Conservation (phyloP, 1,140 invertebrate species). For the Apis dorsata region DNA sequence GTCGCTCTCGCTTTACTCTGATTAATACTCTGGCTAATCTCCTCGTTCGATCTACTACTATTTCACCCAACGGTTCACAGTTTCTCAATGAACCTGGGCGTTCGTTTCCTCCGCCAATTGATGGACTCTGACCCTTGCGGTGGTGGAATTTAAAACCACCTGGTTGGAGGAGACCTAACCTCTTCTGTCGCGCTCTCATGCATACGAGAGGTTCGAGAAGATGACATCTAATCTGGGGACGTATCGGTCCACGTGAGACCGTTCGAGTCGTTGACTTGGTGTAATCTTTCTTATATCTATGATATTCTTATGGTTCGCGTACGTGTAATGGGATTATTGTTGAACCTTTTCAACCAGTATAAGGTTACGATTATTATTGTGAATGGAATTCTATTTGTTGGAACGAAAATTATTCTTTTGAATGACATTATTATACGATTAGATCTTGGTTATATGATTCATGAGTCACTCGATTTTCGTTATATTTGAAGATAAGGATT, state of each 20-base stretch:
- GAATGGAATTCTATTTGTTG: too few relatives aligned
- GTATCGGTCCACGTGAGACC: constrained; percentile 28
- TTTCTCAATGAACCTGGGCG: constrained; percentile 30
- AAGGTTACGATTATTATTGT: too few relatives aligned
- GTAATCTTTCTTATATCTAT: constrained; percentile 44
- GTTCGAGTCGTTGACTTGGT: constrained; percentile 24
- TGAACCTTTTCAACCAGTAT: background rate
- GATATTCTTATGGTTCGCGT: constrained; percentile 1
- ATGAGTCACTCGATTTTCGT: too few relatives aligned
- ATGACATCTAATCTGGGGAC: constrained; percentile 45
- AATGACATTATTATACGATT: too few relatives aligned
- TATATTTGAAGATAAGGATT: too few relatives aligned
- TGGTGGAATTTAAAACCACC: constrained; percentile 48
- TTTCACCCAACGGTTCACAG: constrained; percentile 5
- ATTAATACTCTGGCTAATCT: constrained; percentile 59
- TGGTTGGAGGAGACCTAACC: constrained; percentile 6
- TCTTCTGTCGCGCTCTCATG: constrained; percentile 43
- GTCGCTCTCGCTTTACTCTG: constrained; percentile 53
- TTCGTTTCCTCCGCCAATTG: constrained; percentile 16
- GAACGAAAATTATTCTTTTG: too few relatives aligned
- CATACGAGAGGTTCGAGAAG: background rate
- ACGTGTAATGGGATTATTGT: constrained; percentile 17
- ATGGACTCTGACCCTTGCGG: background rate
- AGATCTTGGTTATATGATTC: too few relatives aligned
- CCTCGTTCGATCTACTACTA: constrained; percentile 49